Percentiles rank a stretch among this genome's conserved stretches.
These are phyloP conservation scores for Dicranocentrus wangi DNA, from an alignment of 2,888 invertebrate genomes.

Conservation along the genomic window DNA sequence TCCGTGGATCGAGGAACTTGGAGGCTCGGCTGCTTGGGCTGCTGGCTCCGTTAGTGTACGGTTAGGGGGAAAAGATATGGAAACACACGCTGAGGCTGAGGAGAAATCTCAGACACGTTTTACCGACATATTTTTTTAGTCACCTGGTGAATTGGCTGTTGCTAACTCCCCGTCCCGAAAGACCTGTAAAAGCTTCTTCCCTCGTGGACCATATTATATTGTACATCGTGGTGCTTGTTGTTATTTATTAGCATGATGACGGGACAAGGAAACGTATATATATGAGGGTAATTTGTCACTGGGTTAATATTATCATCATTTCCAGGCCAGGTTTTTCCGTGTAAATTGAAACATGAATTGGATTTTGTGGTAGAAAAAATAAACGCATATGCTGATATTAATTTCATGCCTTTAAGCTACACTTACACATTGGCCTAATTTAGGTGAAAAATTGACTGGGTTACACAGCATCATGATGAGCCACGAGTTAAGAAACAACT, in stretches of 20 bases:
- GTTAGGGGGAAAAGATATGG: background rate
- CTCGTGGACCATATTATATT: conserved; percentile 40
- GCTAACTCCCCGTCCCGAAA: conserved; percentile 33
- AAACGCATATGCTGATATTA: background rate
- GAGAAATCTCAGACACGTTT: background rate
- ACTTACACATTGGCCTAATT: background rate
- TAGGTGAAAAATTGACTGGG: background rate
- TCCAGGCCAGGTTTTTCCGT: background rate
- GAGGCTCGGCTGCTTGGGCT: too few species aligned
- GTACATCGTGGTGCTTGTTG: background rate
- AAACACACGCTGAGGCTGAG: background rate
- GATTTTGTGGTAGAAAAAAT: background rate
- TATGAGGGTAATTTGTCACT: conserved; percentile 29
- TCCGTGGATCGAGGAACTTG: too few species aligned
- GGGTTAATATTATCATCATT: conserved; percentile 19
- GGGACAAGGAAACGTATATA: background rate
- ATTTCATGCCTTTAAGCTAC: background rate
- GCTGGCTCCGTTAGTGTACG: too few species aligned
- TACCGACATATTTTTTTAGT: background rate
- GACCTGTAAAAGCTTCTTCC: conserved; percentile 35
- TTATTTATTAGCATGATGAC: conserved; percentile 12
- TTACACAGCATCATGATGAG: background rate
- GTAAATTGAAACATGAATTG: conserved; percentile 42
- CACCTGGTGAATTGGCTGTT: conserved; percentile 29
- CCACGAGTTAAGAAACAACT: background rate